Evolutionary conservation across 2,888 invertebrate genomes (phyloP).

Genomic region (Drosophila stalkeri): DNA sequence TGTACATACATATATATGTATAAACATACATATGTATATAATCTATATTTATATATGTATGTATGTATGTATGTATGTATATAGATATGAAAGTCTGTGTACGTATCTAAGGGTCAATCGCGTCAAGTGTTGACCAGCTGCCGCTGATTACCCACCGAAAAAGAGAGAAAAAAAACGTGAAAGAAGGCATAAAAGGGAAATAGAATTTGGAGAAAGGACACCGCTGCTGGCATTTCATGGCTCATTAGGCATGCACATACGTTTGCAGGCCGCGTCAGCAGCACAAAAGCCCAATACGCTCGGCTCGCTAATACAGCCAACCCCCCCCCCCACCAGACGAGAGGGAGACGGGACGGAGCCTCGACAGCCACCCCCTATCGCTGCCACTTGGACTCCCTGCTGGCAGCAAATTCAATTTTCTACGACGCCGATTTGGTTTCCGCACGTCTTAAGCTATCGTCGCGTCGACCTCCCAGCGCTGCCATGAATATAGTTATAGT

Average conservation of each 20-base stretch:
- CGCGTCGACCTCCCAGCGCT: conserved; percentile 17
- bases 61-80: not conserved
- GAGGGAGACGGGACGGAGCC: not conserved
- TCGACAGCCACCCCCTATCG: not conserved
- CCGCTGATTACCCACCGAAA: conserved; percentile 65
- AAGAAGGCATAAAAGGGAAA: conserved; percentile 15
- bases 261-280: conserved; percentile 41
- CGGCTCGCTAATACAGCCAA: conserved; percentile 7
- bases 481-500: conserved; percentile 76
- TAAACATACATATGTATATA: not conserved
- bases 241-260: conserved; percentile 79
- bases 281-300: conserved; percentile 18
- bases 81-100: not conserved
- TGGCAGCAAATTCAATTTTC: conserved; percentile 76
- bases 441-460: conserved; percentile 74
- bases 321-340: not conserved
- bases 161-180: conserved; percentile 3
- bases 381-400: conserved; percentile 9
- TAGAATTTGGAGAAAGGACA: conserved; percentile 32
- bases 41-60: not conserved
- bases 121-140: conserved; percentile 61
- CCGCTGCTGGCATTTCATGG: conserved; percentile 67
- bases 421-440: conserved; percentile 78
- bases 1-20: conserved; percentile 1
- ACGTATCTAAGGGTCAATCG: conserved; percentile 22